Evolutionary conservation across 1,140 invertebrate genomes (phyloP), one percentile per base, ranked within the genome.

Genomic region (Hesperophylax magnus): DNA sequence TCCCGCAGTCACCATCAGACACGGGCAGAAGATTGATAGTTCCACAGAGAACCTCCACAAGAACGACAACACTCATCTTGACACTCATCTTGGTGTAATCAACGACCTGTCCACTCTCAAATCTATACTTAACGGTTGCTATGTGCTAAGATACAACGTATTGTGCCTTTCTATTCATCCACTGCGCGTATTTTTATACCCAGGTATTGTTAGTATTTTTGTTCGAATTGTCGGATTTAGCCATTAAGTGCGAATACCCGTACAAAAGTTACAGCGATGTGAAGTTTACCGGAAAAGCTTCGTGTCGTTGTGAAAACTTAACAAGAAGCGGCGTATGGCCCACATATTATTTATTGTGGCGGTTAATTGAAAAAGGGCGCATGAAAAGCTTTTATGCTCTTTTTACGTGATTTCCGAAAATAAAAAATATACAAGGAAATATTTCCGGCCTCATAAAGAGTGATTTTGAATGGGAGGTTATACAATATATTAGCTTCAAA

Each of bases 341-440:
- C 9, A 24, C 18, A 22, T 20, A 61, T 9, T 61, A 39, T 39
- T 39, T 39, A 39, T 47, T 47, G 39, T 61, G 58, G 58, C 58
- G 58, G 18, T 61, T 61, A 61, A 58, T 61, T 61, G 58, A 67
- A 67, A 65, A 65, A 39, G 17, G 39, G 31, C 27, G 17, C 17
- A 39, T 34, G 31, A n/a, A 67, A 67, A 67, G 63, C 63, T 31
- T 34, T 31, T 31, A 2, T 17, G 27, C 27, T 31, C 6, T 67
- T 67, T 67, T 67, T 39, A 27, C 22, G 22, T 27, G n/a, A 27
- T 65, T 67, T 31, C 6, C 27, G 3, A 18, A 67, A 67, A n/a
- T 31, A 31, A 67, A 67, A n/a, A 31, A 67, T 67, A 39, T 6
- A 7, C n/a, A 67, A 39, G 63, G 63, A 67, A 67, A 67, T 67